These are phyloP conservation scores for Eubasilissa regina DNA, from an alignment of 1,140 invertebrate genomes.

Conservation along the genomic window DNA sequence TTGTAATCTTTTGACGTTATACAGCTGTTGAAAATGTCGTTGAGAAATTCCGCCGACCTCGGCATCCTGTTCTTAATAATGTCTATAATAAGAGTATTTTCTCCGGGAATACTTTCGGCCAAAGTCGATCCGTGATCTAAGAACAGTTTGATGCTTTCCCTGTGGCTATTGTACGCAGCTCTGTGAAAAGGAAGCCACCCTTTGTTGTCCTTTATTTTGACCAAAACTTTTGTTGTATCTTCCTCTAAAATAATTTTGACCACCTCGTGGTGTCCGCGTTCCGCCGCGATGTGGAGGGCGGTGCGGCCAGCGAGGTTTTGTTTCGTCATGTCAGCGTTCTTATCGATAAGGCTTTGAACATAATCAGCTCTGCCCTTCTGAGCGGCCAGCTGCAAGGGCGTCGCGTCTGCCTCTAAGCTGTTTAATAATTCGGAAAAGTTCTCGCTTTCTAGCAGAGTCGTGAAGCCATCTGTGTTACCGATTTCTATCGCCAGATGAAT, in stretches of 20 bases:
- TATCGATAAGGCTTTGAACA: too few relatives aligned
- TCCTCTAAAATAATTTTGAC: conserved; percentile 71
- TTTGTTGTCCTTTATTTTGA: conserved; percentile 70
- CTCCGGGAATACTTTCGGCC: conserved; percentile 71
- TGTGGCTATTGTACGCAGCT: conserved; percentile 74
- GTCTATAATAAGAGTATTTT: conserved; percentile 66
- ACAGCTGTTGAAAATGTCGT: conserved; percentile 71
- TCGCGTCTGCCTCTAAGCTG: conserved; percentile 66
- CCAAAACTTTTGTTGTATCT: conserved; percentile 68
- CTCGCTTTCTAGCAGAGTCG: conserved; percentile 65
- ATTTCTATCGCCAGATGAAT: conserved; percentile 68
- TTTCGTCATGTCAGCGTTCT: conserved; percentile 67
- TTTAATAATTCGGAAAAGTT: conserved; percentile 60
- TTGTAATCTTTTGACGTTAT: conserved; percentile 68
- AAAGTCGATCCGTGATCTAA: conserved; percentile 75
- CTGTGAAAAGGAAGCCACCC: conserved; percentile 77
- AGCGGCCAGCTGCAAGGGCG: conserved; percentile 81
- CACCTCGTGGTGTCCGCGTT: conserved; percentile 69
- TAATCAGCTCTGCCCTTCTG: conserved; percentile 77
- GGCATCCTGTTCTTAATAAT: conserved; percentile 70
- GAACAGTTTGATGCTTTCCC: conserved; percentile 73
- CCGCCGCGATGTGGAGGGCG: conserved; percentile 76
- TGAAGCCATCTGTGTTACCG: conserved; percentile 66
- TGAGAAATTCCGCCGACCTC: conserved; percentile 70
- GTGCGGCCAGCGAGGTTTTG: conserved; percentile 70